These are phyloP conservation scores for Patella vulgata DNA, from an alignment of 1,140 invertebrate species.

Conservation along the genomic window DNA sequence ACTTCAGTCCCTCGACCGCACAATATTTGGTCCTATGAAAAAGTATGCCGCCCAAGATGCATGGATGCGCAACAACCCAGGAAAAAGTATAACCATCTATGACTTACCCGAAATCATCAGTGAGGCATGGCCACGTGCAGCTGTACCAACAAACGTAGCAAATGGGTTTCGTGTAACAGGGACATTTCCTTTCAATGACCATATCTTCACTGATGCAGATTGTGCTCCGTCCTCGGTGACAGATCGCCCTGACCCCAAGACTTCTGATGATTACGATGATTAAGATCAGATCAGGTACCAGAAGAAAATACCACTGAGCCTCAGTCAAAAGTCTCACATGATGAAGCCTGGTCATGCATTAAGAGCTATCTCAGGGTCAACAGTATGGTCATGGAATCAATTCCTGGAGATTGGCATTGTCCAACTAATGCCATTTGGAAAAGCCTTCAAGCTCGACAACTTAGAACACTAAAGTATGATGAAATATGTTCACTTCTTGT, in stretches of 20 bases:
- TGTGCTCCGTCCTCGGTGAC: slow-evolving; percentile 4
- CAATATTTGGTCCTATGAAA: slow-evolving; percentile 43
- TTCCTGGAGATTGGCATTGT: too few species aligned
- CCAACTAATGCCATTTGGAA: too few species aligned
- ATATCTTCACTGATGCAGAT: slow-evolving; percentile 11
- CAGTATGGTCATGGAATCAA: too few species aligned
- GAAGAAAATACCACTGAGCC: too few species aligned
- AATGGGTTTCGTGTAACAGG: slow-evolving; percentile 65
- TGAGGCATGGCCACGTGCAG: slow-evolving; percentile 59
- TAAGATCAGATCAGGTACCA: too few species aligned
- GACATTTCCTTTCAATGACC: slow-evolving; percentile 41
- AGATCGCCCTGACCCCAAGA: background rate
- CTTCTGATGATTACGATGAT: too few species aligned
- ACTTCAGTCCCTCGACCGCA: slow-evolving; percentile 39
- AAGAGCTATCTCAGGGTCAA: too few species aligned
- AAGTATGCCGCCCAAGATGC: slow-evolving; percentile 34
- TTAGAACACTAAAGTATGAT: too few species aligned
- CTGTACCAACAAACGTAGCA: slow-evolving; percentile 65
- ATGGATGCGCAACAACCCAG: slow-evolving; percentile 66
- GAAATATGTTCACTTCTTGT: too few species aligned
- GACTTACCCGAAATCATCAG: slow-evolving; percentile 65
- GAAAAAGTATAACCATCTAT: slow-evolving; percentile 69
- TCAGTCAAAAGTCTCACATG: too few species aligned
- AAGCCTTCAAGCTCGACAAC: too few species aligned
- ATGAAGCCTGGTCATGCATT: too few species aligned